phyloP scores from a whole-genome alignment of 2,888 invertebrate genomes.

The Meiosimyza decipiens region DNA sequence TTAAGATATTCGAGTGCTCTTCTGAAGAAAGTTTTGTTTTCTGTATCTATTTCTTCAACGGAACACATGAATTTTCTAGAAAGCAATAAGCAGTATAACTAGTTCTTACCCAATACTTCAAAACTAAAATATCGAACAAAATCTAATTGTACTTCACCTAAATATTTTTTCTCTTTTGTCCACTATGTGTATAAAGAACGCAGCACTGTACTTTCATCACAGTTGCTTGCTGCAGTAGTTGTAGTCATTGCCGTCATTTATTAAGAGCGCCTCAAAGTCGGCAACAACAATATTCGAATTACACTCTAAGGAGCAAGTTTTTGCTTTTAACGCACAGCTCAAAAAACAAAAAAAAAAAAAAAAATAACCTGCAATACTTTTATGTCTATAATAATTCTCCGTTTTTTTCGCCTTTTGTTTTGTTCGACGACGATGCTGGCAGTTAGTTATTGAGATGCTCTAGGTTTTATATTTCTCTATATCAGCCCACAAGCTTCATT shows the following conservation, averaged over 20 bases:
- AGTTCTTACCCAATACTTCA: no score
- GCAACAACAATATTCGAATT: conserved; percentile 39
- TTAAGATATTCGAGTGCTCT: no score
- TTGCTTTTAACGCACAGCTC: conserved; percentile 51
- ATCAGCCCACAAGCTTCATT: neutral
- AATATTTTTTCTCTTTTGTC: no score
- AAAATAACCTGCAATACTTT: conserved; percentile 24
- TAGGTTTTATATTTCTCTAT: neutral
- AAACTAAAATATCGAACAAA: no score
- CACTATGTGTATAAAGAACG: no score
- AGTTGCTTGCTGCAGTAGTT: neutral
- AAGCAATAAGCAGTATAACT: no score
- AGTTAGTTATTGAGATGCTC: neutral
- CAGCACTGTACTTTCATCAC: neutral
- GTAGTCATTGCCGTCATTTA: neutral
- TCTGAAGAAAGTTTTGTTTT: no score
- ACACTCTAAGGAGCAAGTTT: conserved; percentile 58
- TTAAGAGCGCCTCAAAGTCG: conserved; percentile 39
- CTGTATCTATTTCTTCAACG: no score
- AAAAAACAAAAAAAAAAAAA: conserved; percentile 16
- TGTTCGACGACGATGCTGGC: conserved; percentile 16
- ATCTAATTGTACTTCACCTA: no score
- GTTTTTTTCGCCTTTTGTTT: neutral
- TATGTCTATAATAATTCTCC: conserved; percentile 28
- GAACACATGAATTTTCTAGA: no score